phyloP scores from a whole-genome alignment of 1,140 invertebrate genomes.

The Diachasmimorpha longicaudata region DNA sequence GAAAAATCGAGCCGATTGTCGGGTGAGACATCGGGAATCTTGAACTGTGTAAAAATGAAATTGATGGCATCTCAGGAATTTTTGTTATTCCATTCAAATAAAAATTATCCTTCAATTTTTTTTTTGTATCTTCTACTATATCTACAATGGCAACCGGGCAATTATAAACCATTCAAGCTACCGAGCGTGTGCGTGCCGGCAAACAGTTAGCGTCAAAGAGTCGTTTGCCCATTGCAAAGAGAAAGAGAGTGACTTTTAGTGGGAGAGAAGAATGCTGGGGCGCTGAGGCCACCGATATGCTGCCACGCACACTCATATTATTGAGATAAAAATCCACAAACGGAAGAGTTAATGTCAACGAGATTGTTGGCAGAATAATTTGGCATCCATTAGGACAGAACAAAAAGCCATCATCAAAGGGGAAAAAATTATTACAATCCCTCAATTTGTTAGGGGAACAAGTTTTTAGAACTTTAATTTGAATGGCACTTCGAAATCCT shows the following conservation, averaged over 20 bases:
- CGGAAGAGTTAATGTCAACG: constrained; percentile 21
- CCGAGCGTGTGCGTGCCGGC: constrained; percentile 41
- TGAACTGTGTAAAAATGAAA: not conserved
- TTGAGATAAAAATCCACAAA: constrained; percentile 53
- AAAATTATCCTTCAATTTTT: not conserved
- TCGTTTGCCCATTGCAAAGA: constrained; percentile 28
- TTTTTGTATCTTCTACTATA: constrained; percentile 44
- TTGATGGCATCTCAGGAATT: not conserved
- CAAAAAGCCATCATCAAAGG: not conserved
- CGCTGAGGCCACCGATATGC: not conserved
- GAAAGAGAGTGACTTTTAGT: constrained; percentile 2
- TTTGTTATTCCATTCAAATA: not conserved
- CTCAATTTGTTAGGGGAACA: no score
- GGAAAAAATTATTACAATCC: not conserved
- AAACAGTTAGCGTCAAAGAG: constrained; percentile 41
- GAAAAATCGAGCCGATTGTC: no score
- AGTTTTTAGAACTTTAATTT: no score
- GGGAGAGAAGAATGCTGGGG: constrained; percentile 25
- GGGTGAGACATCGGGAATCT: no score
- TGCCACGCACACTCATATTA: constrained; percentile 40
- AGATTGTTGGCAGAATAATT: not conserved
- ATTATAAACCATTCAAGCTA: constrained; percentile 52
- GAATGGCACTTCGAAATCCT: no score
- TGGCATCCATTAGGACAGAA: not conserved
- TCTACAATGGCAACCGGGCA: constrained; percentile 44